phyloP scores from a whole-genome alignment of 1,140 invertebrate species.

The Papilio machaon region DNA sequence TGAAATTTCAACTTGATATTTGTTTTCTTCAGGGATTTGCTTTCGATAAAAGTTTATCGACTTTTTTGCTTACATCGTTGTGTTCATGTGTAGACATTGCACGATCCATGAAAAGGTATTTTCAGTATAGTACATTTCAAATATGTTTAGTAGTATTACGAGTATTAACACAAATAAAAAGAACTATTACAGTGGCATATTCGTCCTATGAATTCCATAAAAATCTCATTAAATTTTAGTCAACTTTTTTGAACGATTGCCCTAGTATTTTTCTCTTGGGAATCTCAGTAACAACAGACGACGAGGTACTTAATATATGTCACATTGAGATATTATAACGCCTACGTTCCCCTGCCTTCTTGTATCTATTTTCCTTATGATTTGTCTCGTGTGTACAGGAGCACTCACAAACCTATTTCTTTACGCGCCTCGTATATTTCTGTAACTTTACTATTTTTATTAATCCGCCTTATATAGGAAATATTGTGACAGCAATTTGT shows the following conservation, averaged over 20 bases:
- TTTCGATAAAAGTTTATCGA: too few relatives aligned
- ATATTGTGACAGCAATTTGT: slow-evolving; percentile 36
- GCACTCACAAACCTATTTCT: slow-evolving; percentile 31
- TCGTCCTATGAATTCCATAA: background rate
- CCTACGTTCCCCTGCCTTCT: slow-evolving; percentile 23
- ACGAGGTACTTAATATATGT: slow-evolving; percentile 48
- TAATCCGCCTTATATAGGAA: background rate
- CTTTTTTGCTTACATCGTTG: too few relatives aligned
- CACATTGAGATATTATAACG: slow-evolving; percentile 49
- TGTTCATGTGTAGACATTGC: too few relatives aligned
- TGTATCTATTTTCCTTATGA: slow-evolving; percentile 38
- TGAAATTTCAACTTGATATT: background rate
- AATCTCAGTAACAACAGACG: slow-evolving; percentile 32
- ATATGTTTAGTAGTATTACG: too few relatives aligned
- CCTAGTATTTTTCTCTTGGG: slow-evolving; percentile 28
- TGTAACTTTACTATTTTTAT: slow-evolving; percentile 21
- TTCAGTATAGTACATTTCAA: too few relatives aligned
- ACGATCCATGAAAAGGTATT: too few relatives aligned
- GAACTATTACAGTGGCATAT: background rate
- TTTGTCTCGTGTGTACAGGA: slow-evolving; percentile 34
- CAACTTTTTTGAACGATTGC: slow-evolving; percentile 7
- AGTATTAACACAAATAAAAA: too few relatives aligned
- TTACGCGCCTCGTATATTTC: slow-evolving; percentile 6
- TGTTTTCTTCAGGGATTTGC: background rate
- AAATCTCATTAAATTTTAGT: background rate